Evolutionary conservation across 2,888 invertebrate species (phyloP).

Genomic region (Coremacera marginata): DNA sequence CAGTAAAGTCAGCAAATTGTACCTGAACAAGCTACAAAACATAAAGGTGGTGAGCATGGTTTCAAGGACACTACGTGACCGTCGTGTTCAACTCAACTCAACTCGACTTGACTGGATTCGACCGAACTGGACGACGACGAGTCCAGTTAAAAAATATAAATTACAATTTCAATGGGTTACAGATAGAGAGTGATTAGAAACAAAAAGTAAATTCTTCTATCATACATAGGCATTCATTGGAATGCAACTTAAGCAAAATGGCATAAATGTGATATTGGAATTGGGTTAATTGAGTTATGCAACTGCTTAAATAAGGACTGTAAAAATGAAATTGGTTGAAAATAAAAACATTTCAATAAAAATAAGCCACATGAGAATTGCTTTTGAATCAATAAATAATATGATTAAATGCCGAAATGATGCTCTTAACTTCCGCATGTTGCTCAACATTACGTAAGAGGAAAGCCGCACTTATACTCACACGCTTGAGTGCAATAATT

Average conservation of each 20-base stretch:
- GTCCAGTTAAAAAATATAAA: constrained; percentile 61
- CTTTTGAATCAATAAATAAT: too few relatives aligned
- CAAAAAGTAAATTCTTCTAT: background rate
- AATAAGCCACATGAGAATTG: too few relatives aligned
- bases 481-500: too few relatives aligned
- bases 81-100: background rate
- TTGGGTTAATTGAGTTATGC: background rate
- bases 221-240: background rate
- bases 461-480: too few relatives aligned
- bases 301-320: background rate
- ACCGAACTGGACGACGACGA: constrained; percentile 43
- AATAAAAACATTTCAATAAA: too few relatives aligned
- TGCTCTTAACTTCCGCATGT: too few relatives aligned
- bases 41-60: background rate
- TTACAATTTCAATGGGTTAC: constrained; percentile 61
- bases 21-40: constrained; percentile 38
- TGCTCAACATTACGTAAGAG: too few relatives aligned
- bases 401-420: too few relatives aligned
- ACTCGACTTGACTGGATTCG: background rate
- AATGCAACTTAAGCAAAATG: background rate
- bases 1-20: background rate
- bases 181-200: background rate
- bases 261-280: background rate
- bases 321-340: background rate
- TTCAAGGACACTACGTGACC: constrained; percentile 32